A percentile compares a stretch with the other conserved stretches of the same genome.
These are phyloP conservation scores for Propithecus deckenii DNA, from an alignment of 2,797 vertebrate genomes.

Conservation along the genomic window DNA sequence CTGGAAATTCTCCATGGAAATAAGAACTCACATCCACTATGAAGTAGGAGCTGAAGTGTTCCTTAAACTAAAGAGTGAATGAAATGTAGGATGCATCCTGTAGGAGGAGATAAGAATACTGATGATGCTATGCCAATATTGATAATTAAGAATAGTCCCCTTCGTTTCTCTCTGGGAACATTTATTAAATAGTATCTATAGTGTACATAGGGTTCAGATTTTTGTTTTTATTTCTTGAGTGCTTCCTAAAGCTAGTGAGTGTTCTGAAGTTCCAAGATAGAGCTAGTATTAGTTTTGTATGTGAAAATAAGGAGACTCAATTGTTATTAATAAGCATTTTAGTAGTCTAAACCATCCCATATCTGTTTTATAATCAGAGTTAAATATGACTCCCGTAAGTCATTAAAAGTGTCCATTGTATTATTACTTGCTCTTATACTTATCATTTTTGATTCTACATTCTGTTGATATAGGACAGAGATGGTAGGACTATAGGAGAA, in stretches of 20 bases:
- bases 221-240: not conserved
- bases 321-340: slow-evolving; percentile 4
- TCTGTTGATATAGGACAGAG: not conserved
- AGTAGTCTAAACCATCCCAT: not conserved
- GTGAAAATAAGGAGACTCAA: not conserved
- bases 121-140: not conserved
- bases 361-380: not conserved
- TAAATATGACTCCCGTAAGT: not conserved
- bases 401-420: not conserved
- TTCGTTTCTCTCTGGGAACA: not conserved
- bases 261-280: not conserved
- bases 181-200: not conserved
- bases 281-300: not conserved
- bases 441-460: not conserved
- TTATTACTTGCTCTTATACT: not conserved
- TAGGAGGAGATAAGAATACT: not conserved
- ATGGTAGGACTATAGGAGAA: not conserved
- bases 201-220: not conserved
- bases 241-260: not conserved
- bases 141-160: not conserved
- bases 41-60: slow-evolving; percentile 4
- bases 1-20: not conserved
- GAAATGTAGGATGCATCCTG: not conserved
- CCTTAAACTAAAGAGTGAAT: not conserved
- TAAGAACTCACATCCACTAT: not conserved